Conservation (phyloP, 1,140 invertebrate genomes). For the Tetramorium parvispinum region DNA sequence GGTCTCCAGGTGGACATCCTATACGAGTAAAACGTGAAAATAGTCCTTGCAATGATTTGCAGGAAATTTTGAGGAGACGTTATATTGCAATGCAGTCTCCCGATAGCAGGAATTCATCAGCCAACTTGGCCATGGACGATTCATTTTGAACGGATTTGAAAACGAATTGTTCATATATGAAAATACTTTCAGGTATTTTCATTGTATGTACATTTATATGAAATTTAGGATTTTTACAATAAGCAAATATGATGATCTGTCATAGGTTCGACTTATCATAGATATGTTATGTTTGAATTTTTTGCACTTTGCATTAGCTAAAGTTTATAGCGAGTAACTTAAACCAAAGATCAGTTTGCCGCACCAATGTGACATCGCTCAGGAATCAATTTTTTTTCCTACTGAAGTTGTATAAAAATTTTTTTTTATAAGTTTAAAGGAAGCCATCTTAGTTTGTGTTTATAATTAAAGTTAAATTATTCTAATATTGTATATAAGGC, state of each 20-base stretch:
- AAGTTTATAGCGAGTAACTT: background rate
- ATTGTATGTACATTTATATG: constrained; percentile 44
- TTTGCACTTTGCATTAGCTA: constrained; percentile 3
- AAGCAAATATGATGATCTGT: background rate
- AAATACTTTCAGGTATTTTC: constrained; percentile 8
- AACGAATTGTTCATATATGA: constrained; percentile 13
- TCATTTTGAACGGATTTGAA: constrained; percentile 74
- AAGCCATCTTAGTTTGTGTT: constrained; percentile 21
- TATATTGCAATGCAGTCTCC: constrained; percentile 82
- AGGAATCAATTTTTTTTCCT: constrained; percentile 18
- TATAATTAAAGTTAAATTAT: constrained; percentile 6
- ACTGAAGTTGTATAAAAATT: background rate
- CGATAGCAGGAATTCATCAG: constrained; percentile 82
- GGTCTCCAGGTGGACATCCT: constrained; percentile 83
- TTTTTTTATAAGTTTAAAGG: constrained; percentile 15
- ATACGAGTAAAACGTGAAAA: constrained; percentile 81
- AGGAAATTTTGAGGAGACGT: constrained; percentile 83
- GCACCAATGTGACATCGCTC: background rate
- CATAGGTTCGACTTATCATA: background rate
- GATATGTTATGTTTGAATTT: constrained; percentile 8
- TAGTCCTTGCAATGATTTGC: constrained; percentile 84
- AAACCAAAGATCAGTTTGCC: constrained; percentile 30
- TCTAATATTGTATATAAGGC: constrained; percentile 33
- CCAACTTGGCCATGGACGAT: constrained; percentile 77
- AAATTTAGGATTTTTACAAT: constrained; percentile 42